These are phyloP conservation scores for Heliornis fulica DNA, from an alignment of 2,113 vertebrate genomes.

Conservation along the genomic window DNA sequence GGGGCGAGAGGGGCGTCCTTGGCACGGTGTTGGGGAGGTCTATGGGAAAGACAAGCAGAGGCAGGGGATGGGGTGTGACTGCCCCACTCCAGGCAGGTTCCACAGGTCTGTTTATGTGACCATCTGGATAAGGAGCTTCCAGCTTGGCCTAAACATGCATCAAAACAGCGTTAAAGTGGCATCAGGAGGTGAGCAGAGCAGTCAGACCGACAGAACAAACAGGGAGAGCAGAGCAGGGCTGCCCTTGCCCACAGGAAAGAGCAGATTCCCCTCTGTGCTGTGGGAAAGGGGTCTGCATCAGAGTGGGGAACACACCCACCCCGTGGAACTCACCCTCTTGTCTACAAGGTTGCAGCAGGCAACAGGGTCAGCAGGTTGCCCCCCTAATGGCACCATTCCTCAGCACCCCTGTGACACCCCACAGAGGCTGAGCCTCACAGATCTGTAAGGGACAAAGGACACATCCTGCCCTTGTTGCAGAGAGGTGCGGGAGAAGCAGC, in stretches of 20 bases:
- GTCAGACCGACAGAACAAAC: neutral
- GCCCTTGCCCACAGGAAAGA: neutral
- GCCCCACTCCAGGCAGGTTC: neutral
- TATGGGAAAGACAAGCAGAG: neutral
- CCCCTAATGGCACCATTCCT: neutral
- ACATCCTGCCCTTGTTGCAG: neutral
- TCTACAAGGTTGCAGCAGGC: neutral
- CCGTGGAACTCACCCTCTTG: neutral
- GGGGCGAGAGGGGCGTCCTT: neutral
- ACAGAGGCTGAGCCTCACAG: neutral
- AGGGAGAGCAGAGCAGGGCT: neutral
- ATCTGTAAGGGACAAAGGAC: accelerated
- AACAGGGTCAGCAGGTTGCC: neutral
- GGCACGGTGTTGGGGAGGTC: accelerated
- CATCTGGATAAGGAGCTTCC: neutral
- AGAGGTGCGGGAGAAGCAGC: neutral
- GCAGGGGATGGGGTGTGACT: neutral
- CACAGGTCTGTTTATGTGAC: neutral
- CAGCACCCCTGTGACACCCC: neutral
- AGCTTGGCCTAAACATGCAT: neutral
- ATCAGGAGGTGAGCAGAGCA: neutral
- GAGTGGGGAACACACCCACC: neutral
- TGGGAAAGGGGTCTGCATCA: neutral
- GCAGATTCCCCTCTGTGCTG: accelerated
- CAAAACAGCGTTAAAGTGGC: neutral